Evolutionary conservation across 64 coral and sea anemone genomes (phyloP).

Genomic region (Trachythela sp.): DNA sequence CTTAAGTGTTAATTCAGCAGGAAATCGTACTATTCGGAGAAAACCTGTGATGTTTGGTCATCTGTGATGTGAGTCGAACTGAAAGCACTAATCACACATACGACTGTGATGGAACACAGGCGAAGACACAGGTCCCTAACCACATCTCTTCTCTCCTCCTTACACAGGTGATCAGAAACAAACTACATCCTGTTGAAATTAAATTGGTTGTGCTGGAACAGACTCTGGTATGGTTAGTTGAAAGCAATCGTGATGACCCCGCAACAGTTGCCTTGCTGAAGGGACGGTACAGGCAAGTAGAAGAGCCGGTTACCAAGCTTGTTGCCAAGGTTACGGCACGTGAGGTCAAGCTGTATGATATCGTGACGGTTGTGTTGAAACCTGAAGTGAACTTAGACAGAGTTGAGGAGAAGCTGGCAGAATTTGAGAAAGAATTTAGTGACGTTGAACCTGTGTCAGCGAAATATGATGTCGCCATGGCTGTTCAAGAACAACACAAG

Average conservation of each 20-base stretch:
- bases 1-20: no score
- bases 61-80: no score
- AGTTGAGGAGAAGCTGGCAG: conserved; percentile 62
- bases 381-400: conserved; percentile 67
- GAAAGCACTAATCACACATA: no score
- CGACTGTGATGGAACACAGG: no score
- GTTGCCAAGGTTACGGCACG: conserved; percentile 58
- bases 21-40: no score
- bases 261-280: conserved; percentile 59
- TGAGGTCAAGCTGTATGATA: conserved; percentile 70
- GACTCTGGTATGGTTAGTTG: conserved; percentile 45
- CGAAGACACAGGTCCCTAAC: no score
- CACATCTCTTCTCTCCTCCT: no score
- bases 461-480: conserved; percentile 50
- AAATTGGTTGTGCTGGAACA: conserved; percentile 77
- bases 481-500: conserved; percentile 84
- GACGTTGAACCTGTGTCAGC: conserved; percentile 57
- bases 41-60: no score
- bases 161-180: conserved; percentile 43
- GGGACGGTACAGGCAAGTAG: conserved; percentile 46
- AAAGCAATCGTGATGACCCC: conserved; percentile 68
- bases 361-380: conserved; percentile 68
- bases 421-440: conserved; percentile 54
- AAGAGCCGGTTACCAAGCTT: conserved; percentile 70
- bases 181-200: conserved; percentile 66